These are phyloP conservation scores for Hyperoplus immaculatus DNA, from an alignment of 2,797 vertebrate genomes.

Conservation along the genomic window DNA sequence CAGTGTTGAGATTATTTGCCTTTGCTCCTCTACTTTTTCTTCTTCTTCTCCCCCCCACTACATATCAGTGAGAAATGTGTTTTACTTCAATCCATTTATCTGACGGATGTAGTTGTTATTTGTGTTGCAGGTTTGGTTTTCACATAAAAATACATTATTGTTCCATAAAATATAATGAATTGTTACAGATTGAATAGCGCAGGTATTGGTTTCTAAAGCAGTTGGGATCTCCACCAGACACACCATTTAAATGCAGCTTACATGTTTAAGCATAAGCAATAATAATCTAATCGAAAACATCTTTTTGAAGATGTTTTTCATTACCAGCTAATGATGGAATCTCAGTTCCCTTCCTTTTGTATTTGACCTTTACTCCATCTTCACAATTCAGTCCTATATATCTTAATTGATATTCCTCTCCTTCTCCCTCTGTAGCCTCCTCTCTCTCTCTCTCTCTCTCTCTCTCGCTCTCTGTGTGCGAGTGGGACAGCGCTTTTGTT, in stretches of 20 bases:
- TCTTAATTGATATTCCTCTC: slow-evolving; percentile 67
- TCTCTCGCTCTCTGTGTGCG: slow-evolving; percentile 19
- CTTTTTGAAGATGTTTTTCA: neutral
- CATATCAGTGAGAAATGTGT: neutral
- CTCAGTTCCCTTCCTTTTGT: slow-evolving; percentile 2
- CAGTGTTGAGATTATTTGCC: neutral
- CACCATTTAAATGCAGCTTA: too few relatives aligned
- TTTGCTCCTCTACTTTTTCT: neutral
- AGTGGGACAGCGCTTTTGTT: slow-evolving; percentile 68
- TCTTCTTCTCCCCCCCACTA: too few relatives aligned
- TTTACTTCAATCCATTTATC: neutral
- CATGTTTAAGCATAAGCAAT: neutral
- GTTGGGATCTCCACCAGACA: too few relatives aligned
- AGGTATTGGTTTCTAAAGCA: too few relatives aligned
- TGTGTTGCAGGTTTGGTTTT: neutral
- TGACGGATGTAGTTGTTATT: neutral
- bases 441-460: slow-evolving; percentile 10
- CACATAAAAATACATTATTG: neutral
- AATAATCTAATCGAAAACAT: neutral
- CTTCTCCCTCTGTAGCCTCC: slow-evolving; percentile 38
- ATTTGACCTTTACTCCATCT: slow-evolving; percentile 21
- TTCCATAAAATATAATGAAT: neutral
- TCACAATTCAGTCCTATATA: slow-evolving; percentile 15
- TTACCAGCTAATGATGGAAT: neutral
- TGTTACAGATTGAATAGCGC: neutral